A percentile compares a stretch with the other conserved stretches of the same genome.
phyloP scores from a whole-genome alignment of 2,888 invertebrate species.

The Drosophila nigricruria region DNA sequence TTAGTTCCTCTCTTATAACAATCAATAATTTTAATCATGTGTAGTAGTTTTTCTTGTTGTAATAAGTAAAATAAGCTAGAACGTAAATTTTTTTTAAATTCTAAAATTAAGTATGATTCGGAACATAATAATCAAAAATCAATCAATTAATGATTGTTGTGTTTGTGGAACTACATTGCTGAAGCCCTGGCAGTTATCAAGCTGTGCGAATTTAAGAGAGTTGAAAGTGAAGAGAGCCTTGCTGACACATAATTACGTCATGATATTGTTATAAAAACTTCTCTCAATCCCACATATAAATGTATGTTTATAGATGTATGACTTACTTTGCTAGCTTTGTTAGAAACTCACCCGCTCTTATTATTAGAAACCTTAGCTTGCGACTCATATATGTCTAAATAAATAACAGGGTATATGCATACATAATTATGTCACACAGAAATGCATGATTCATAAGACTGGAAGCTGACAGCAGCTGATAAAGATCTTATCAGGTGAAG shows the following conservation, averaged over 20 bases:
- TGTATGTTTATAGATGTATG: background rate
- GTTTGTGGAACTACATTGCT: background rate
- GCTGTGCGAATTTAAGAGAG: conserved; percentile 7
- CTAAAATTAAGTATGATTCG: background rate
- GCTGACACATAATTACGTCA: conserved; percentile 31
- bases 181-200: conserved; percentile 25
- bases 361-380: conserved; percentile 24
- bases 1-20: background rate
- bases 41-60: background rate
- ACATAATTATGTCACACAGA: background rate
- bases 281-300: conserved; percentile 6
- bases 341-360: background rate
- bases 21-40: too few relatives aligned
- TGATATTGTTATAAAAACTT: conserved; percentile 38
- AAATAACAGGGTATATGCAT: too few relatives aligned
- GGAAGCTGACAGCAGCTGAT: conserved; percentile 22
- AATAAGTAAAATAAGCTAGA: background rate
- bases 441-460: conserved; percentile 37
- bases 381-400: too few relatives aligned
- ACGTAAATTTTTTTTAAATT: background rate
- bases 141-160: background rate
- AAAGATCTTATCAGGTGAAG: background rate
- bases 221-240: background rate
- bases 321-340: background rate
- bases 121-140: background rate